Base-by-base conservation (phyloP, 2,888 invertebrate species). In the Parnassius glacialis region DNA sequence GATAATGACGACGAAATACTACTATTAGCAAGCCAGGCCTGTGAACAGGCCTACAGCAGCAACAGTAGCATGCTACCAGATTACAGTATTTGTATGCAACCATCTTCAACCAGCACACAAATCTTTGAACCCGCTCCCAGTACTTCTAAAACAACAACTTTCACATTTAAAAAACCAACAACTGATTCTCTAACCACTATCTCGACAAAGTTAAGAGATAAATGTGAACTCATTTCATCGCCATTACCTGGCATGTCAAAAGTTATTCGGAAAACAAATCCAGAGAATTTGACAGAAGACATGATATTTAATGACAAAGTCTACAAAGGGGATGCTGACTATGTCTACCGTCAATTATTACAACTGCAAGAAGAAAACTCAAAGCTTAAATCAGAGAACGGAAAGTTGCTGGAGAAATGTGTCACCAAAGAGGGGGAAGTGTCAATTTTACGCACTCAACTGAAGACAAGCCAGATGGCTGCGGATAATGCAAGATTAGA, bases 391-490 rank as follows among this genome's bases (percentile, higher is more conserved):
- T 84, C 84, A 0, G 90, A 90, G 62, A 90, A 90, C 73, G 87
- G 88, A 2, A 90, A 86, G 66, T 72, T 91, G 48, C 68, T 86
- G 51, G 90, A 92, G 52, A 87, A 92, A 76, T 92, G 87, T 81
- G 84, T 92, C 1, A 92, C 92, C 0, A 93, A 93, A 70, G 92
- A 93, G 71, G 93, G 93, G 1, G 93, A 94, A 74, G 90, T 92
- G 0, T 87, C 92, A 7, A 92, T 93, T 70, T 74, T 94, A 61
- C 79, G 93, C 12, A 87, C 87, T 2, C 93, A 93, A 74, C 71
- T 93, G 59, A 92, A 92, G 67, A 84, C 88, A 41, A 84, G 84
- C 58, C 92, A 91, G 69, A 70, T 78, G 0, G 81, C 87, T 0
- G 81, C 85, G 11, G 92, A 92, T 63, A 84, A 81, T 70, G 92